These are phyloP conservation scores for Aphis gossypii DNA, from an alignment of 1,140 invertebrate genomes.

Conservation along the genomic window DNA sequence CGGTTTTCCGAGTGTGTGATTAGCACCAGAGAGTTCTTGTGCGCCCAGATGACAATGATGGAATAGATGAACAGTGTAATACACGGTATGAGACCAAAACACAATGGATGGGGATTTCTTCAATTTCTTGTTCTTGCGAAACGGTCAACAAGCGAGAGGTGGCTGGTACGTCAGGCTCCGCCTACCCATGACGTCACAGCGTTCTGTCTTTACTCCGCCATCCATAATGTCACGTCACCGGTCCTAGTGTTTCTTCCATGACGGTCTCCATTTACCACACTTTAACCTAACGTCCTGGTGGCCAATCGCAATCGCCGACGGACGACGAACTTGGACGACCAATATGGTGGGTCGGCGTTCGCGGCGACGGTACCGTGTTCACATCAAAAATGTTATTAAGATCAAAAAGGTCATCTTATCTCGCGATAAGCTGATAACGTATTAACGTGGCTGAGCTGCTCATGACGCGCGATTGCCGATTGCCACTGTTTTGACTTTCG, in stretches of 20 bases:
- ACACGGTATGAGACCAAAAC: neutral
- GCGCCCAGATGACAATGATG: conserved; percentile 23
- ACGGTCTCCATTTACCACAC: neutral
- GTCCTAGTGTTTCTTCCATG: conserved; percentile 24
- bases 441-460: neutral
- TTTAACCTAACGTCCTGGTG: neutral
- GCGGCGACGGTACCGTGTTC: no score
- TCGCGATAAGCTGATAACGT: no score
- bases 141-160: neutral
- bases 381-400: neutral
- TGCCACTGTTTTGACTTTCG: no score
- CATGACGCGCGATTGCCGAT: neutral
- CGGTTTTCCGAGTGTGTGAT: neutral
- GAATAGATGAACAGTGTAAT: neutral
- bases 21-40: neutral
- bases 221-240: neutral
- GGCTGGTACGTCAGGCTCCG: neutral
- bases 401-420: conserved; percentile 50
- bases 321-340: neutral
- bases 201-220: neutral
- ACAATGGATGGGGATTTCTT: conserved; percentile 18
- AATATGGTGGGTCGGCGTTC: neutral
- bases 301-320: neutral
- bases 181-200: neutral
- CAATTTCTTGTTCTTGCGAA: neutral